These are phyloP conservation scores for Sebastes cheni DNA, from an alignment of 2,797 vertebrate species.

Conservation along the genomic window DNA sequence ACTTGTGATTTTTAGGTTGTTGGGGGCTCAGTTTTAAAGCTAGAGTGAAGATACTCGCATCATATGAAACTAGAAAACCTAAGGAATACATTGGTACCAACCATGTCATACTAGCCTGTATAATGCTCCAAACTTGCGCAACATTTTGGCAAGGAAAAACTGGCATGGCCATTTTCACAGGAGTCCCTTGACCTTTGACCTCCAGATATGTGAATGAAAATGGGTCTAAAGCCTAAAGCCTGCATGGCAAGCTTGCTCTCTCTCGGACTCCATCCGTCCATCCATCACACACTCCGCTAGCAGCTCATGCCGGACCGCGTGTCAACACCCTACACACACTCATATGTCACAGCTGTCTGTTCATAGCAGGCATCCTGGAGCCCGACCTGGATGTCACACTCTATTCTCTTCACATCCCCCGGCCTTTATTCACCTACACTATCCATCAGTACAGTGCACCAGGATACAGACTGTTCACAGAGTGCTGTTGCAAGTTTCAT, in stretches of 20 bases:
- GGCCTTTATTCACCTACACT: slow-evolving; percentile 44
- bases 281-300: slow-evolving; percentile 55
- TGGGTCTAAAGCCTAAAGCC: neutral
- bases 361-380: slow-evolving; percentile 49
- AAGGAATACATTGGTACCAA: neutral
- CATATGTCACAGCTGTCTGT: slow-evolving; percentile 70
- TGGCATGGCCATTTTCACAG: too few relatives aligned
- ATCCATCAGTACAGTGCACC: slow-evolving; percentile 39
- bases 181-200: too few relatives aligned
- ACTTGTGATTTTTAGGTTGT: too few relatives aligned
- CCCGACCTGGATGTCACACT: slow-evolving; percentile 57
- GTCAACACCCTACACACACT: slow-evolving; percentile 59
- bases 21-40: too few relatives aligned
- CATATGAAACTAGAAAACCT: neutral
- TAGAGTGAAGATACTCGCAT: too few relatives aligned
- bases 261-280: slow-evolving; percentile 53
- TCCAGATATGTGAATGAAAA: too few relatives aligned
- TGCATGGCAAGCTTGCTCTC: neutral
- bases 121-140: too few relatives aligned
- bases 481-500: slow-evolving; percentile 10
- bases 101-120: neutral
- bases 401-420: slow-evolving; percentile 46
- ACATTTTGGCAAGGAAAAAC: too few relatives aligned
- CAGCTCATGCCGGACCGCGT: slow-evolving; percentile 38
- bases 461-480: slow-evolving; percentile 23